Base-by-base conservation (phyloP, 1,140 invertebrate genomes). In the Caenorhabditis latens region DNA sequence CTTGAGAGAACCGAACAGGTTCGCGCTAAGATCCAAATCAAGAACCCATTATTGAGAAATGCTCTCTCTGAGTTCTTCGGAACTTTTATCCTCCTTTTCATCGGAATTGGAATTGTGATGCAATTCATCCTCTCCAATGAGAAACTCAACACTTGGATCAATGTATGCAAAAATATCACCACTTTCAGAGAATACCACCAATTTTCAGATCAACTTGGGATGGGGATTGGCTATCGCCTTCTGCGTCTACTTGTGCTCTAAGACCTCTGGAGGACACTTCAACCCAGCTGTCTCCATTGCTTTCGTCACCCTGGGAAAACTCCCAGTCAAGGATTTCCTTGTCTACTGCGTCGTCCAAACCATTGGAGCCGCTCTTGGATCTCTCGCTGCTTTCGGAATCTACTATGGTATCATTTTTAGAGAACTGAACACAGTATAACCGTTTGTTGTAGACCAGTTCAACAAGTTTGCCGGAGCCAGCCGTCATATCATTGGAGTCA, bases 211-310 rank as follows among this genome's bases (percentile, higher is more conserved):
- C 83, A 89, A 89, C 83, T 57, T 89, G 79, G 89, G 87, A 63
- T 89, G 89, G 89, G 89, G 89, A 42, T 84, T 89, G 16, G 89
- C 87, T 58, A 86, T 89, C 42, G 85, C 84, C 16, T 89, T 89
- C 89, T 86, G 84, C 55, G 88, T 89, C 46, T 89, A 89, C 75
- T 13, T 55, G 24, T 86, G 84, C 53, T 67, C 57, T n/a, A 87
- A 89, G 16, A 89, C 86, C 21, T 87, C 88, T 40, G 88, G 87
- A 42, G 94, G 93, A 5, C 94, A 94, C 89, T 89, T 94, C n/a
- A 95, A 94, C 90, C 94, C 94, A 14, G 94, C 94, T 13, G 93
- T 94, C 0, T 93, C 94, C 0, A 65, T 94, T 11, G 93, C 94
- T 16, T 90, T 94, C 88, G 92, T 93, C 0, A 83, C 92, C 7